Conservation (phyloP, 2,113 vertebrate genomes). For the Turdus rufiventris region DNA sequence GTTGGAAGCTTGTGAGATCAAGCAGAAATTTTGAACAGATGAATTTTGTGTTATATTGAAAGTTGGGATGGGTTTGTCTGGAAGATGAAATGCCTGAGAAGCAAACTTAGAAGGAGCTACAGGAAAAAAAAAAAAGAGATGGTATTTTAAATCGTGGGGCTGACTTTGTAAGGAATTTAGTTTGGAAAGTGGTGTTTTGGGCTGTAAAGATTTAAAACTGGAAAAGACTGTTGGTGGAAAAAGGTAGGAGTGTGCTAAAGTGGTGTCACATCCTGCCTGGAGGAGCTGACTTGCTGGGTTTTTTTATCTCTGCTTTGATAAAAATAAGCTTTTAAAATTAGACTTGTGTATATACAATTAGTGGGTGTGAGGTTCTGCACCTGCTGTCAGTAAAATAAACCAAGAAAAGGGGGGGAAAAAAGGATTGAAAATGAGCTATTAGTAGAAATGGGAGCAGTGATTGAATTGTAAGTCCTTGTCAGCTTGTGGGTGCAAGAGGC, state of each 20-base stretch:
- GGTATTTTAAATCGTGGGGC: background rate
- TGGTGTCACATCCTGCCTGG: background rate
- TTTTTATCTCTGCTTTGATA: background rate
- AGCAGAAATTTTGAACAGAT: background rate
- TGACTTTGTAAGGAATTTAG: background rate
- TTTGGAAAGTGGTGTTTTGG: background rate
- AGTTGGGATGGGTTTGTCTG: background rate
- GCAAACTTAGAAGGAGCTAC: background rate
- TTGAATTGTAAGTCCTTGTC: background rate
- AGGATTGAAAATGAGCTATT: background rate
- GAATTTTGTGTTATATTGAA: background rate
- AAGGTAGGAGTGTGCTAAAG: background rate
- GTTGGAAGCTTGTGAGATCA: background rate
- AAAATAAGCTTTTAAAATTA: constrained; percentile 53
- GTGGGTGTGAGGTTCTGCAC: background rate
- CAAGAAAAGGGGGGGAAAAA: background rate
- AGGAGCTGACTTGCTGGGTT: background rate
- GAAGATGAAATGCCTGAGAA: background rate
- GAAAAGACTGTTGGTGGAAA: background rate
- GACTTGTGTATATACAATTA: background rate
- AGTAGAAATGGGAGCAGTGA: background rate
- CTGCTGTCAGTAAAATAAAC: background rate
- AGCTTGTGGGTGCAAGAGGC: background rate
- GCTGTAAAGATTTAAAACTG: background rate
- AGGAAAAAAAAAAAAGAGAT: background rate